Percentiles rank a stretch among this genome's conserved stretches.
Conservation (phyloP, 2,797 vertebrate genomes). For the Hapalemur alaotrensis region DNA sequence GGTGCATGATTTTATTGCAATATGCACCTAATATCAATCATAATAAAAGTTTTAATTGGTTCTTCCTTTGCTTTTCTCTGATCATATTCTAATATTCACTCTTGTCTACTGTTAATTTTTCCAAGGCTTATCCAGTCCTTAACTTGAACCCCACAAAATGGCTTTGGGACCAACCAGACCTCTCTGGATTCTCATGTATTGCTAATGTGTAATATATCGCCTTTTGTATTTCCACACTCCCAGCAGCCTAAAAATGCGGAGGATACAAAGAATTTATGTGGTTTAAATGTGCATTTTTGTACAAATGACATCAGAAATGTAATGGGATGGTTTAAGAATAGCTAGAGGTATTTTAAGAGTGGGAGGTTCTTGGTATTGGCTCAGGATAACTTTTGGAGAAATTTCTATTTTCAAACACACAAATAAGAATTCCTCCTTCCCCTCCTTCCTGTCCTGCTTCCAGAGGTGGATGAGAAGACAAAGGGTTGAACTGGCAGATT, state of each 20-base stretch:
- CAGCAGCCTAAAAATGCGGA: background rate
- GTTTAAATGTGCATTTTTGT: slow-evolving; percentile 3
- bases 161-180: background rate
- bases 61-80: background rate
- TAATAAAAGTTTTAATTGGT: background rate
- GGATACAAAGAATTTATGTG: background rate
- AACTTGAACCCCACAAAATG: background rate
- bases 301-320: background rate
- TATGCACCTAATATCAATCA: background rate
- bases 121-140: background rate
- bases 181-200: background rate
- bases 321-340: slow-evolving; percentile 24
- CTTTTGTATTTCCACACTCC: slow-evolving; percentile 2
- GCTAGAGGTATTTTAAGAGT: background rate
- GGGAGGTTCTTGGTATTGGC: background rate
- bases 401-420: slow-evolving; percentile 35
- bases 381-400: background rate
- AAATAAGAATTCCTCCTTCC: background rate
- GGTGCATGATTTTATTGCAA: background rate
- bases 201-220: background rate
- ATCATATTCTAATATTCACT: background rate
- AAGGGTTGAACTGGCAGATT: background rate
- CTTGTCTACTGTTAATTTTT: background rate
- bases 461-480: slow-evolving; percentile 27
- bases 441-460: slow-evolving; percentile 7